Evolutionary conservation across 2,888 invertebrate species (phyloP), one percentile per base, ranked within the genome.

Genomic region (Synergus umbraculus): DNA sequence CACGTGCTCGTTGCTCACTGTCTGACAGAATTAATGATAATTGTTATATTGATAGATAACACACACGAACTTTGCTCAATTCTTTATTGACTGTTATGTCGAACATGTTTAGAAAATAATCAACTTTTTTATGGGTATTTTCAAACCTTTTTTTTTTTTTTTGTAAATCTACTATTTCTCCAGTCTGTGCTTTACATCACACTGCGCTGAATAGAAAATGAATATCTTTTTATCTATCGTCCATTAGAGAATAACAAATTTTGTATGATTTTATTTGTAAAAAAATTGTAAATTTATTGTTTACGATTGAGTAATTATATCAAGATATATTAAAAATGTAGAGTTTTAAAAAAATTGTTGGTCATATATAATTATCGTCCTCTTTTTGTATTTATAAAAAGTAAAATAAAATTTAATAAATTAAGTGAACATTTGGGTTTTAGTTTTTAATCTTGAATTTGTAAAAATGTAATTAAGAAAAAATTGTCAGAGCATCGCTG

Each of bases 21-120:
- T 73, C 69, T 73, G 69, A 49, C 69, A 54, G 37, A 73, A 54
- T 73, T 54, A 73, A 54, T 73, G n/a, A 54, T 73, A 73, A 73
- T 73, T 37, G 54, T 73, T 73, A 73, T 73, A 29, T 37, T 73
- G 54, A 73, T 54, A 73, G 29, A 54, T 54, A 73, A 54, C 73
- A 54, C 29, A 73, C 37, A 54, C 54, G 73, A 73, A 73, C 54
- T 37, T 73, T 73, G 73, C 73, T 73, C 73, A 73, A 73, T 58
- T 73, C n/a, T 49, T 54, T 54, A 54, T 41, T n/a, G 49, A 73
- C 63, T 58, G 37, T 12, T 41, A 54, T 1, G 37, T 73, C 54
- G 8, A 54, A 4, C 37, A 15, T 73, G 49, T 54, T 3, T 37
- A 73, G 37, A 54, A 73, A 73, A 37, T 41, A 58, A 10, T 9